phyloP scores from a whole-genome alignment of 1,140 invertebrate species.

The Drosophila ohnishii region DNA sequence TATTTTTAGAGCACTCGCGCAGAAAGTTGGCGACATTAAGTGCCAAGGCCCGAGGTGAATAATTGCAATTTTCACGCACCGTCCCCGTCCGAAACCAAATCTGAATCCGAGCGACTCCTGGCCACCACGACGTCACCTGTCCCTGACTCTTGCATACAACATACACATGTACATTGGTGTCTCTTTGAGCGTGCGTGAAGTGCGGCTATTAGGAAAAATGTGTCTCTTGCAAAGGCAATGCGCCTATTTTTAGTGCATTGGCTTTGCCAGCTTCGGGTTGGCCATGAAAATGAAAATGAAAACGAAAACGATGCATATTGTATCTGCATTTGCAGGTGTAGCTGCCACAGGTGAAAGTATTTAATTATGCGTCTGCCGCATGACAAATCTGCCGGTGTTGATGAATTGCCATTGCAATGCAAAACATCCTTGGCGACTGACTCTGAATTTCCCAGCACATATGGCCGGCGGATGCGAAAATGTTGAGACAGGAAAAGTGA shows the following conservation, averaged over 20 bases:
- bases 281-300: conserved; percentile 63
- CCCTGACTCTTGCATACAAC: conserved; percentile 10
- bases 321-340: conserved; percentile 46
- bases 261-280: conserved; percentile 57
- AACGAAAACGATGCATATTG: conserved; percentile 18
- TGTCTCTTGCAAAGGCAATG: conserved; percentile 65
- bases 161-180: conserved; percentile 3
- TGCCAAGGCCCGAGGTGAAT: conserved; percentile 52
- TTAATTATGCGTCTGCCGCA: conserved; percentile 73
- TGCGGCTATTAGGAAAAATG: conserved; percentile 71
- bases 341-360: conserved; percentile 70
- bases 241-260: conserved; percentile 76
- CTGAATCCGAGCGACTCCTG: conserved; percentile 22
- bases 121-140: conserved; percentile 22
- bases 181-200: conserved; percentile 69
- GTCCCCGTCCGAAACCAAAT: conserved; percentile 1
- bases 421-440: conserved; percentile 63
- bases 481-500: conserved; percentile 66
- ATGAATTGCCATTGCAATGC: conserved; percentile 71
- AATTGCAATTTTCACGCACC: conserved; percentile 69
- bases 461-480: conserved; percentile 49
- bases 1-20: conserved; percentile 18
- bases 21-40: conserved; percentile 32
- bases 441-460: conserved; percentile 34
- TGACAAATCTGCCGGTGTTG: conserved; percentile 74